These are phyloP conservation scores for Cremastobaeus sp. DNA, from an alignment of 2,888 invertebrate genomes.

Conservation along the genomic window DNA sequence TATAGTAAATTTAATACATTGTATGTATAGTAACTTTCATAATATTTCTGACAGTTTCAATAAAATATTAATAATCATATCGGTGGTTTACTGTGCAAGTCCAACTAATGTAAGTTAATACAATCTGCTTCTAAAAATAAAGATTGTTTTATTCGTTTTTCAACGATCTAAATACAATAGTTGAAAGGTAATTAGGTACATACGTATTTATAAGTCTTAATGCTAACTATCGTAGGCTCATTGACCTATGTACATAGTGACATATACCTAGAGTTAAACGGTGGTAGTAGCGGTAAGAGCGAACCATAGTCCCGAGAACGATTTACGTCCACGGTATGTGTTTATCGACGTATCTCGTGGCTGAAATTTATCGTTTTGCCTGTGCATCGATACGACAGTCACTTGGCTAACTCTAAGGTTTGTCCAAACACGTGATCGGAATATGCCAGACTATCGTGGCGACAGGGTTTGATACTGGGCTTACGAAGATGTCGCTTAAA, in stretches of 20 bases:
- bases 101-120: no score
- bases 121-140: no score
- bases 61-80: no score
- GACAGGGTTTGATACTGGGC: slow-evolving; percentile 57
- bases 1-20: no score
- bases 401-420: slow-evolving; percentile 60
- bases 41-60: no score
- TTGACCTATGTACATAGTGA: slow-evolving; percentile 47
- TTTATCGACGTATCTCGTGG: slow-evolving; percentile 56
- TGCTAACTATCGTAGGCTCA: slow-evolving; percentile 31
- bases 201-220: slow-evolving; percentile 46
- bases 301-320: slow-evolving; percentile 43
- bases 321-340: slow-evolving; percentile 55
- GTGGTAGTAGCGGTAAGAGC: slow-evolving; percentile 23
- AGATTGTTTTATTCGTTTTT: no score
- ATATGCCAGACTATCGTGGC: slow-evolving; percentile 60
- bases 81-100: no score
- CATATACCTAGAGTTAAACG: slow-evolving; percentile 22
- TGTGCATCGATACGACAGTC: slow-evolving; percentile 52
- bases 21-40: no score
- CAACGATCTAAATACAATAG: no score
- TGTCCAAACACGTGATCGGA: slow-evolving; percentile 63
- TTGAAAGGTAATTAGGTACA: no score
- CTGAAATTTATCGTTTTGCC: slow-evolving; percentile 54
- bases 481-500: slow-evolving; percentile 26